Evolutionary conservation across 2,797 vertebrate genomes (phyloP).

Genomic region (Pangasius sanitwongsei): DNA sequence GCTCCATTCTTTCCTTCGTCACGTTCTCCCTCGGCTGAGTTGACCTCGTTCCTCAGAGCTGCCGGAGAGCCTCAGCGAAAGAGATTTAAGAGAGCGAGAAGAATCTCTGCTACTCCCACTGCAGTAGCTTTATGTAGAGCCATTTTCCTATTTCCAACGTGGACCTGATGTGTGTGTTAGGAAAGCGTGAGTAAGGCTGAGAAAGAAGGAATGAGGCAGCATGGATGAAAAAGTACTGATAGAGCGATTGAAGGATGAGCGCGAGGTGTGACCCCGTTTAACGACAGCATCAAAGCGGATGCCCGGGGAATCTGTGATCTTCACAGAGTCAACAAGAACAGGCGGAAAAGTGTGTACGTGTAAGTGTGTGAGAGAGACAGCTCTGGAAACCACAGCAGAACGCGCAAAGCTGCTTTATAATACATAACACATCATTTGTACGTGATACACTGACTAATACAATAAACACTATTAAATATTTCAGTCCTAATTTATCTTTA

Average conservation of each 20-base stretch:
- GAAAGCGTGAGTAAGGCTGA: background rate
- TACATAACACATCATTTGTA: background rate
- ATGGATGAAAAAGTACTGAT: slow-evolving; percentile 13
- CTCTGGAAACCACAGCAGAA: background rate
- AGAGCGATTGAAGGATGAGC: slow-evolving; percentile 48
- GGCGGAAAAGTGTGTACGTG: background rate
- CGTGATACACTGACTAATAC: background rate
- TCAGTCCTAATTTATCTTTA: background rate
- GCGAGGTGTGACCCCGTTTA: slow-evolving; percentile 42
- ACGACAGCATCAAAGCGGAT: slow-evolving; percentile 40
- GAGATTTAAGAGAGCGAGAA: slow-evolving; percentile 4
- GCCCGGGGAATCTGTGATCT: slow-evolving; percentile 45
- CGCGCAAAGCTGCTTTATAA: background rate
- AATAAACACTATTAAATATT: background rate
- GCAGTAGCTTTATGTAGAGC: background rate
- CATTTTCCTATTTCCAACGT: background rate
- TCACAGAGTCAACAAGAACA: slow-evolving; percentile 38
- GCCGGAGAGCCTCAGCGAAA: background rate
- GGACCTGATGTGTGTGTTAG: background rate
- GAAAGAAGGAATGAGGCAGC: background rate
- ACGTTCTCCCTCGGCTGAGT: background rate
- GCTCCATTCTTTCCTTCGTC: background rate
- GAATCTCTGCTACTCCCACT: background rate
- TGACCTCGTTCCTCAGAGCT: slow-evolving; percentile 32
- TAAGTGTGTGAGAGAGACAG: background rate